Conservation (phyloP, 2,797 vertebrate genomes). For the Adrianichthys oophorus region DNA sequence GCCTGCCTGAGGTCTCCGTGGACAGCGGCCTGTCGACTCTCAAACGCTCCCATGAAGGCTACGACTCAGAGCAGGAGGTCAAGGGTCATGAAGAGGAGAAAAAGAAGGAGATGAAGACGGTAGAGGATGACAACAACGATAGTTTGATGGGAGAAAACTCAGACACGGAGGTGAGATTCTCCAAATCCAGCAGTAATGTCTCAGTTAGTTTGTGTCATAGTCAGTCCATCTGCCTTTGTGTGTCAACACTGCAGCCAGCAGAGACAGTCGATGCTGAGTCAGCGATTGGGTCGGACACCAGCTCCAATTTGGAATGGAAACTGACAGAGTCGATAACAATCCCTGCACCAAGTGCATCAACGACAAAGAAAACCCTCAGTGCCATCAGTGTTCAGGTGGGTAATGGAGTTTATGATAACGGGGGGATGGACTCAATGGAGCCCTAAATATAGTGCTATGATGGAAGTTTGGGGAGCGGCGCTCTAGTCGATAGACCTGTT, state of each 20-base stretch:
- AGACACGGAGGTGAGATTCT: constrained; percentile 84
- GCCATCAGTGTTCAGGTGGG: constrained; percentile 83
- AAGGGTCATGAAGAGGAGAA: constrained; percentile 72
- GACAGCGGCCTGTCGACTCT: constrained; percentile 93
- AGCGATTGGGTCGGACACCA: constrained; percentile 76
- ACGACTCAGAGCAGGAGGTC: constrained; percentile 87
- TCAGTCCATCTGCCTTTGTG: too few relatives aligned
- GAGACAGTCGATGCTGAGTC: constrained; percentile 83
- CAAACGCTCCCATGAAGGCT: constrained; percentile 85
- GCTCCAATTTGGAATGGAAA: constrained; percentile 81
- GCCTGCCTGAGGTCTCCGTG: constrained; percentile 87
- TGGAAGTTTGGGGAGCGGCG: too few relatives aligned
- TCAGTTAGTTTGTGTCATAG: not conserved
- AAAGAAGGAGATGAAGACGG: constrained; percentile 53
- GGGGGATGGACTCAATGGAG: not conserved
- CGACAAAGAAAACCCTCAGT: constrained; percentile 81
- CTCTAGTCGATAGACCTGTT: too few relatives aligned
- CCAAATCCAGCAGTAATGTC: too few relatives aligned
- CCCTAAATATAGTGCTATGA: too few relatives aligned
- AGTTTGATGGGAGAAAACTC: constrained; percentile 78
- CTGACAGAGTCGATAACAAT: constrained; percentile 57
- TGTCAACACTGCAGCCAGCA: constrained; percentile 72
- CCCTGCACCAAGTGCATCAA: constrained; percentile 55
- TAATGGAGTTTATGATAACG: not conserved
- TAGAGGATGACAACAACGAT: constrained; percentile 62